Conservation (phyloP, 2,888 invertebrate species). For the Caenorhabditis angaria region DNA sequence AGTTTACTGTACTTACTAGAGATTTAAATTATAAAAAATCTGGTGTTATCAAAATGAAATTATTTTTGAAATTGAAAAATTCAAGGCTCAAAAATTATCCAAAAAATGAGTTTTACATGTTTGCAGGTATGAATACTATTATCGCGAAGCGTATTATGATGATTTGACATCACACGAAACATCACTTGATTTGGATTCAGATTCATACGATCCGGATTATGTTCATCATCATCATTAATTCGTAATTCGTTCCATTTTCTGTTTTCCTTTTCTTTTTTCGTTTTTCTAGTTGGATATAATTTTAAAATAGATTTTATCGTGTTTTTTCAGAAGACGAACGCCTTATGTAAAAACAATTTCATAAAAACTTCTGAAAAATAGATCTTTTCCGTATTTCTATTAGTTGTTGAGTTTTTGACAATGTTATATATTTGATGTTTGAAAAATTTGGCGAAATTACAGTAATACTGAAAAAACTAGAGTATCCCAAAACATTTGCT, state of each 20-base stretch:
- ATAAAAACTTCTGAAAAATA: too few relatives aligned
- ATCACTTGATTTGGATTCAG: constrained; percentile 59
- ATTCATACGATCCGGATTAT: constrained; percentile 67
- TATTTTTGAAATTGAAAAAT: too few relatives aligned
- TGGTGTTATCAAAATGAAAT: too few relatives aligned
- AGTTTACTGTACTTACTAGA: too few relatives aligned
- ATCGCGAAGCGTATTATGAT: constrained; percentile 63
- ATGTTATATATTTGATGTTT: too few relatives aligned
- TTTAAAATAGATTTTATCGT: neutral
- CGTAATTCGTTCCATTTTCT: too few relatives aligned
- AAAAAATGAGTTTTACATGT: too few relatives aligned
- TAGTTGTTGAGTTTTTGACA: neutral
- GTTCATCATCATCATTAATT: constrained; percentile 61
- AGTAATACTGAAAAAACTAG: neutral
- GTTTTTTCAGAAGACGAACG: neutral
- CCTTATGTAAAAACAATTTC: constrained; percentile 5
- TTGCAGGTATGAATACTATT: constrained; percentile 65
- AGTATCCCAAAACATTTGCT: too few relatives aligned
- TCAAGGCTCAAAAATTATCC: too few relatives aligned
- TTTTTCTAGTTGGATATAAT: constrained; percentile 1
- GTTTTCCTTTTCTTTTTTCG: neutral
- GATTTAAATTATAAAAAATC: too few relatives aligned
- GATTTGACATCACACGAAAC: constrained; percentile 59
- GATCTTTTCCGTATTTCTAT: neutral
- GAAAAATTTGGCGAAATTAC: too few relatives aligned